Percentiles rank a stretch among this genome's conserved stretches.
Conservation (phyloP, 2,888 invertebrate species). For the Cinara cedri region DNA sequence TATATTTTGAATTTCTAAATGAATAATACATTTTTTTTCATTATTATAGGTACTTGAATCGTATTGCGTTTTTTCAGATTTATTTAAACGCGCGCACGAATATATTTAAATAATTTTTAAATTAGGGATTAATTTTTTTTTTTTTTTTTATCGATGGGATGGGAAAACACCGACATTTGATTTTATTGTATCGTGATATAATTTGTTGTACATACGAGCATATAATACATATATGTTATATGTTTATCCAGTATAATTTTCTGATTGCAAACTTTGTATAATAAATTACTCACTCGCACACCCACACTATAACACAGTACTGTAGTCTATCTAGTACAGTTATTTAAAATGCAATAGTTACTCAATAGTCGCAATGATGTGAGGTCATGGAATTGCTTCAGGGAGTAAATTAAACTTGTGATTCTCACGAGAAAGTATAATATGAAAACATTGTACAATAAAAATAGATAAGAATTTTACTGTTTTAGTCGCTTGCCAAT, state of each 20-base stretch:
- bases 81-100: too few species aligned
- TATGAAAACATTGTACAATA: not conserved
- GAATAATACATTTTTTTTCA: too few species aligned
- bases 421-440: conserved; percentile 24
- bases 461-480: conserved; percentile 1
- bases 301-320: conserved; percentile 1
- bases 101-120: too few species aligned
- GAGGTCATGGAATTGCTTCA: conserved; percentile 26
- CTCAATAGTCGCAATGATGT: conserved; percentile 23
- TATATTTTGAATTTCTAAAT: too few species aligned
- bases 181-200: not conserved
- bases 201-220: not conserved
- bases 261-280: not conserved
- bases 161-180: too few species aligned
- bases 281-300: not conserved
- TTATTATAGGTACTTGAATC: too few species aligned
- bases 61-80: too few species aligned
- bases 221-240: too few species aligned
- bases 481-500: not conserved
- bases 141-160: too few species aligned
- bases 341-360: conserved; percentile 40
- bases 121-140: too few species aligned
- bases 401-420: conserved; percentile 29
- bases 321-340: conserved; percentile 12
- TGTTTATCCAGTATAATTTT: not conserved